Percentiles rank a stretch among this genome's conserved stretches.
Evolutionary conservation across 2,888 invertebrate genomes (phyloP).

Genomic region (Synergus gifuensis): DNA sequence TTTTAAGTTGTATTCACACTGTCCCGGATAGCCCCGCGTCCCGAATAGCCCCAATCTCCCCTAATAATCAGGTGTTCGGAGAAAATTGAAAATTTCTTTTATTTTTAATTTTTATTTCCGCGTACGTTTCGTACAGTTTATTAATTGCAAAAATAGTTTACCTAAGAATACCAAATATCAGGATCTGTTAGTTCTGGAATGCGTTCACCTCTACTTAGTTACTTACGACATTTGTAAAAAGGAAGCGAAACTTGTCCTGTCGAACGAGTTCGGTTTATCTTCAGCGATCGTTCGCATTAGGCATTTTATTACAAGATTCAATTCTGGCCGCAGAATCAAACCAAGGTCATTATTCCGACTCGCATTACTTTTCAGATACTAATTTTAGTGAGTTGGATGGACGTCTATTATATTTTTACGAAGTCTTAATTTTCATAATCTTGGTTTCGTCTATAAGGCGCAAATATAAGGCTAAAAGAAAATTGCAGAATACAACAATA

Average conservation of each 20-base stretch:
- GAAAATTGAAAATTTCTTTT: no score
- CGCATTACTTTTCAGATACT: background rate
- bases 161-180: background rate
- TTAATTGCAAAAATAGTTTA: background rate
- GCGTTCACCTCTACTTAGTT: background rate
- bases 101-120: background rate
- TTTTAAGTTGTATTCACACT: no score
- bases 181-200: background rate
- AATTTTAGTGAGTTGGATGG: background rate
- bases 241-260: constrained; percentile 37
- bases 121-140: background rate
- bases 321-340: constrained; percentile 19
- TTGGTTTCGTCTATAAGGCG: no score
- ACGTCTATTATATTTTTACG: background rate
- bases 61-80: no score
- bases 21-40: no score
- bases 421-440: no score
- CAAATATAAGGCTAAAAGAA: background rate
- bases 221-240: constrained; percentile 19
- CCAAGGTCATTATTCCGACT: background rate
- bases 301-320: constrained; percentile 30
- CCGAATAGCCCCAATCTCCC: no score
- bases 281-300: constrained; percentile 21
- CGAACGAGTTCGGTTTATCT: constrained; percentile 33
- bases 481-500: background rate